phyloP scores from a whole-genome alignment of 2,888 invertebrate genomes.

The Drymonia ruficornis region DNA sequence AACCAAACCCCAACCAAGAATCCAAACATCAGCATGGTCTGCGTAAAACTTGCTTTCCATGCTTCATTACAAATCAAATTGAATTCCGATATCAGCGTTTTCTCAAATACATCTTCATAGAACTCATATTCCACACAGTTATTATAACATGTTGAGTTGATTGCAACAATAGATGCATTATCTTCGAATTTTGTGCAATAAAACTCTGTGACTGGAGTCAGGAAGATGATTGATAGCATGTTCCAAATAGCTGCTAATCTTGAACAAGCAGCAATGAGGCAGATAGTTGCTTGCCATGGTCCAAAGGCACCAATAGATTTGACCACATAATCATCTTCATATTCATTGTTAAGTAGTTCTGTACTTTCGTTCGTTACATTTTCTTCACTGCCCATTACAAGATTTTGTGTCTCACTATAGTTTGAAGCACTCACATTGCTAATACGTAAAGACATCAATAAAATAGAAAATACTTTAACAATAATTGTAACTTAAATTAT shows the following conservation, averaged over 20 bases:
- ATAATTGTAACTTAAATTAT: neutral
- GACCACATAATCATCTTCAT: conserved; percentile 55
- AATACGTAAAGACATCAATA: conserved; percentile 14
- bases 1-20: conserved; percentile 52
- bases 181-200: conserved; percentile 42
- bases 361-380: conserved; percentile 19
- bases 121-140: conserved; percentile 53
- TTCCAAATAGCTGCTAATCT: conserved; percentile 56
- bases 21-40: conserved; percentile 60
- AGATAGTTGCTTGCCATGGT: conserved; percentile 54
- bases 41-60: conserved; percentile 59
- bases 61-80: conserved; percentile 54
- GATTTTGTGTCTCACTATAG: conserved; percentile 9
- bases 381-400: conserved; percentile 33
- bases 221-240: conserved; percentile 53
- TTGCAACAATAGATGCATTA: conserved; percentile 29
- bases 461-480: neutral
- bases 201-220: conserved; percentile 53
- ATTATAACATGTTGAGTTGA: conserved; percentile 53
- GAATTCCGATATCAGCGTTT: conserved; percentile 55
- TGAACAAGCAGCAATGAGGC: conserved; percentile 39
- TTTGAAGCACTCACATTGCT: conserved; percentile 6
- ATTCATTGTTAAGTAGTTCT: conserved; percentile 24
- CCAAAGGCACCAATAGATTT: conserved; percentile 60
- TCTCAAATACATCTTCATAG: conserved; percentile 47